Evolutionary conservation across 2,888 invertebrate genomes (phyloP).

Genomic region (Lepidocyrtinus sp.): DNA sequence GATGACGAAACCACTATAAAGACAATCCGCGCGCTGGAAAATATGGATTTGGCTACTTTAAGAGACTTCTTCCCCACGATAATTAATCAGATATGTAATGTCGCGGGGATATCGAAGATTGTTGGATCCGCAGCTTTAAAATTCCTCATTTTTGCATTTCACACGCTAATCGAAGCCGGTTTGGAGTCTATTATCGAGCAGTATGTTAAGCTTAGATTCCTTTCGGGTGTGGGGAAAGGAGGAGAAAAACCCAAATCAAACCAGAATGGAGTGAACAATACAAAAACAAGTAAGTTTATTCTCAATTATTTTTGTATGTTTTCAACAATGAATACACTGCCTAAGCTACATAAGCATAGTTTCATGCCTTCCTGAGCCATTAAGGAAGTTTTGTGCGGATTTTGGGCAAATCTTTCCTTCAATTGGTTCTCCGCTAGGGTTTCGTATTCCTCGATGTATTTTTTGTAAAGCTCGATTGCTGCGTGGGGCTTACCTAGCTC

Average conservation of each 20-base stretch:
- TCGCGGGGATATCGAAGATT: conserved; percentile 63
- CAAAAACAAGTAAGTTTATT: conserved; percentile 47
- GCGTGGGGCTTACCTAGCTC: conserved; percentile 59
- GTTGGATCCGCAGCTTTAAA: conserved; percentile 67
- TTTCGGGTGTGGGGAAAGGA: conserved; percentile 49
- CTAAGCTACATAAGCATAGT: conserved; percentile 60
- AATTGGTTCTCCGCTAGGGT: conserved; percentile 28
- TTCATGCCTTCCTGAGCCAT: conserved; percentile 67
- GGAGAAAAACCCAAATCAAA: background rate
- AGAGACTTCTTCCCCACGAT: conserved; percentile 70
- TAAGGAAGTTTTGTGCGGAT: conserved; percentile 64
- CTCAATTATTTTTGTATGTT: conserved; percentile 27
- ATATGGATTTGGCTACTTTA: conserved; percentile 66
- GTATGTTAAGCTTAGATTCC: conserved; percentile 63
- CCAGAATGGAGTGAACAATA: conserved; percentile 1
- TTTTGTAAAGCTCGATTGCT: conserved; percentile 60
- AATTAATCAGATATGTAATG: conserved; percentile 67
- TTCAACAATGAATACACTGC: conserved; percentile 38
- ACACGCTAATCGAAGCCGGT: conserved; percentile 63
- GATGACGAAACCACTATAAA: conserved; percentile 69
- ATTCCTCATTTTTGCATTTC: conserved; percentile 69
- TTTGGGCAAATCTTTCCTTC: conserved; percentile 28
- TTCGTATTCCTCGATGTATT: conserved; percentile 57
- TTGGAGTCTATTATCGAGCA: conserved; percentile 68
- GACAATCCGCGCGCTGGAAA: conserved; percentile 64